Conservation (phyloP, 1,140 invertebrate genomes). For the Apocrypta bakeri region DNA sequence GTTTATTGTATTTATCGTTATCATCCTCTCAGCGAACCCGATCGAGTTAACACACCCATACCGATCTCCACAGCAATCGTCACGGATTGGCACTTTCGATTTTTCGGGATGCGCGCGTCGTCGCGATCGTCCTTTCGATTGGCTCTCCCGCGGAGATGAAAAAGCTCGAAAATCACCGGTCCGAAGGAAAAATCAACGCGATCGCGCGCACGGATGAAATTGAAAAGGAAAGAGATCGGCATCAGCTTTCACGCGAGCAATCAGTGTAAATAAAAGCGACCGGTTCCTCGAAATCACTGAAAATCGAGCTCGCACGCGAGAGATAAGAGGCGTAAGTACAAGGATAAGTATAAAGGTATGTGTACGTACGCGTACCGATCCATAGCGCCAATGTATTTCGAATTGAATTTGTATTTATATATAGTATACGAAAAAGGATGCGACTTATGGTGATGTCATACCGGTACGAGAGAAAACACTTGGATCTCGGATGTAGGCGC, state of each 20-base stretch:
- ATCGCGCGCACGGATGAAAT: not conserved
- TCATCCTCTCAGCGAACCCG: constrained; percentile 9
- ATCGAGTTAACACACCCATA: too few relatives aligned
- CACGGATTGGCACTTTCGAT: too few relatives aligned
- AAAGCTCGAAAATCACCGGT: not conserved
- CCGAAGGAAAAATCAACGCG: not conserved
- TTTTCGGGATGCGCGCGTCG: too few relatives aligned
- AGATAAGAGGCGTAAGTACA: not conserved
- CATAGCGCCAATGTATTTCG: too few relatives aligned
- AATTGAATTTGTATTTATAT: too few relatives aligned
- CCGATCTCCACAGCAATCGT: too few relatives aligned
- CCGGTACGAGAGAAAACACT: not conserved
- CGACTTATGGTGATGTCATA: constrained; percentile 33
- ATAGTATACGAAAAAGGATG: not conserved
- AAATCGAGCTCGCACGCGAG: not conserved
- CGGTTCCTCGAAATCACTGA: constrained; percentile 16
- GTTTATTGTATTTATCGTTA: constrained; percentile 46
- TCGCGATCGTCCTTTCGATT: not conserved
- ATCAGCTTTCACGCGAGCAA: constrained; percentile 38
- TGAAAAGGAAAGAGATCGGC: constrained; percentile 36
- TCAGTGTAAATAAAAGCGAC: constrained; percentile 43
- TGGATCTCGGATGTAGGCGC: not conserved
- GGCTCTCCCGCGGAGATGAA: not conserved
- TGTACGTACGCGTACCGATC: not conserved
- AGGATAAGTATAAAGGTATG: not conserved